Base-by-base conservation (phyloP, 2,113 vertebrate species). In the pig (Sus scrofa) region DNA sequence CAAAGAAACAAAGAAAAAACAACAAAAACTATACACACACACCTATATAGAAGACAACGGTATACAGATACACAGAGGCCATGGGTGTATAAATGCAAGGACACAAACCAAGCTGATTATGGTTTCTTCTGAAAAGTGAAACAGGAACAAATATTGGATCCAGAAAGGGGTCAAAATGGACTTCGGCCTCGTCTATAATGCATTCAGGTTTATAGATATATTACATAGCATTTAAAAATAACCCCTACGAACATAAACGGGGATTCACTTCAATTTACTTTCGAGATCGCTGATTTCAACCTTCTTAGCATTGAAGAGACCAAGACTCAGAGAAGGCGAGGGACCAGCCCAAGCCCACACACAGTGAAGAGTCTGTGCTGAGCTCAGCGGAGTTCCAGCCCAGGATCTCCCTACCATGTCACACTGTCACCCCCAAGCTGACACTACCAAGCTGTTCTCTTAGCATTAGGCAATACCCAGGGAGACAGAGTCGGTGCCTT, bases 31-130 rank as follows among this genome's bases (percentile, higher is more conserved):
- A 1, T 0, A 18, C 7, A 13, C 26, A 12, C 3, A 0, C 70
- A 7, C 24, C 9, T n/a, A 15, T 24, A 12, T 0, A 50, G 24
- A 9, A 68, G 24, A 37, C 0, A 2, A 9, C 4, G 18, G 11
- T 3, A 0, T 20, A 22, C 2, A 15, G 15, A 9, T 3, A 0
- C 15, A 22, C 2, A 15, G 15, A 9, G 20, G 14, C 1, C 7
- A 1, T 3, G 63, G 24, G 9, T 10, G 0, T 15, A 2, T 2
- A 32, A 12, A 19, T 7, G 16, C 22, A 0, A 14, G n/a, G 4
- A 12, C 6, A 3, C 50, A 18, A 19, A 32, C 87, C 54, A n/a
- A 4, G n/a, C n/a, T 14, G 14, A 14, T 22, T 4, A 10, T 1
- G 26, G 8, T n/a, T 74, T n/a, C 6, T 44, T 16, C 56, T 26